Conservation (phyloP, 1,140 invertebrate species). For the Drosophila lacteicornis region DNA sequence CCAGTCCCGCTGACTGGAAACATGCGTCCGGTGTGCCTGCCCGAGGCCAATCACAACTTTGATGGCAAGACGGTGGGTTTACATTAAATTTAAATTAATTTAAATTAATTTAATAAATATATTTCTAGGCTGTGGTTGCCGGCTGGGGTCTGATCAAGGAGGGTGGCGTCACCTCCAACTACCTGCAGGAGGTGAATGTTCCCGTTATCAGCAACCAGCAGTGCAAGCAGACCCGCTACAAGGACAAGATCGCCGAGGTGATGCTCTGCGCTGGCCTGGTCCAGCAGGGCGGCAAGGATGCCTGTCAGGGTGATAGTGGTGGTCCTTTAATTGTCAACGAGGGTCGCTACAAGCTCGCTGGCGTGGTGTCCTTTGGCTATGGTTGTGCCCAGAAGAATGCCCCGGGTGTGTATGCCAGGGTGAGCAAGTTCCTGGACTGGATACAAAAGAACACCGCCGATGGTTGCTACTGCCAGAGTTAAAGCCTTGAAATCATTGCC, state of each 20-base stretch:
- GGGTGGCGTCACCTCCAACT: slow-evolving; percentile 92
- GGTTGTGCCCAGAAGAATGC: slow-evolving; percentile 90
- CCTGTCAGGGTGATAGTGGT: slow-evolving; percentile 90
- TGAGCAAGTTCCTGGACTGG: slow-evolving; percentile 89
- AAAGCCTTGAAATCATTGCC: not conserved
- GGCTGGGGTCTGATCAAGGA: slow-evolving; percentile 95
- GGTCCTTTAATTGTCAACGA: slow-evolving; percentile 79
- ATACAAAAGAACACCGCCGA: slow-evolving; percentile 84
- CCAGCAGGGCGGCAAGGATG: slow-evolving; percentile 95
- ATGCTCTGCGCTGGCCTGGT: slow-evolving; percentile 96
- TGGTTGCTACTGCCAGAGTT: slow-evolving; percentile 74
- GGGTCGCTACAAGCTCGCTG: slow-evolving; percentile 84
- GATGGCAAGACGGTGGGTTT: slow-evolving; percentile 73
- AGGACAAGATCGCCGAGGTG: slow-evolving; percentile 94
- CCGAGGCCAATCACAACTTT: slow-evolving; percentile 84
- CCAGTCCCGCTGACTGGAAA: slow-evolving; percentile 91
- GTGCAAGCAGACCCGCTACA: slow-evolving; percentile 92
- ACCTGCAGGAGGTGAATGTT: slow-evolving; percentile 92
- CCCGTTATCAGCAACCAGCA: slow-evolving; percentile 96
- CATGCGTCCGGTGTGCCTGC: slow-evolving; percentile 94
- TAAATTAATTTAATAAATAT: not conserved
- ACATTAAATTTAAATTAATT: not conserved
- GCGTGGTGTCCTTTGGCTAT: slow-evolving; percentile 91
- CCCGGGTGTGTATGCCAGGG: slow-evolving; percentile 92
- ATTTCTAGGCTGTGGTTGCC: slow-evolving; percentile 90